phyloP scores from a whole-genome alignment of 2,797 vertebrate genomes.

The Chrysolophus pictus region DNA sequence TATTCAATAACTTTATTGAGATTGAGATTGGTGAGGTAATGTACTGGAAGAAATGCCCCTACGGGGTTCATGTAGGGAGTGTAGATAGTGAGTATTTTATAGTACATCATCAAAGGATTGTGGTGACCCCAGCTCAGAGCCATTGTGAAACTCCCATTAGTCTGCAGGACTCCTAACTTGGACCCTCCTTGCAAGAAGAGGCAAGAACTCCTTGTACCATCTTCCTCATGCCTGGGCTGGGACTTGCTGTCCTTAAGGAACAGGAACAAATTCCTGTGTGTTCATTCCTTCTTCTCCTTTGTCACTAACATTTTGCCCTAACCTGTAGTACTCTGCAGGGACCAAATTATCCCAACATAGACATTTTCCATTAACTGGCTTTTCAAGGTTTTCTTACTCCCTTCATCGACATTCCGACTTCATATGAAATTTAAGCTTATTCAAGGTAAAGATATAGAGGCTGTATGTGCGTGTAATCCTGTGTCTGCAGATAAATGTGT shows the following conservation, averaged over 20 bases:
- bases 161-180: background rate
- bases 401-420: constrained; percentile 28
- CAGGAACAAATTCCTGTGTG: background rate
- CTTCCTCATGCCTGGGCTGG: background rate
- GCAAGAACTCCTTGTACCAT: background rate
- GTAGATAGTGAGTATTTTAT: background rate
- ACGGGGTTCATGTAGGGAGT: background rate
- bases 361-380: constrained; percentile 60
- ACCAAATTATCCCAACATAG: constrained; percentile 75
- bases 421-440: constrained; percentile 50
- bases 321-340: constrained; percentile 60
- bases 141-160: background rate
- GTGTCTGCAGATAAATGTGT: background rate
- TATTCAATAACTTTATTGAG: background rate
- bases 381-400: constrained; percentile 50
- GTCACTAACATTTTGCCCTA: constrained; percentile 39
- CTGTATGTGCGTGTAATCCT: background rate
- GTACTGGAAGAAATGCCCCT: background rate
- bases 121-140: background rate
- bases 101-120: background rate
- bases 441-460: background rate
- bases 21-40: background rate
- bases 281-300: background rate
- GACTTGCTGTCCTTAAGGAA: constrained; percentile 8
- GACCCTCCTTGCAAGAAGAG: background rate